phyloP scores from a whole-genome alignment of 2,888 invertebrate species.

The Lacanobia wlatinum region DNA sequence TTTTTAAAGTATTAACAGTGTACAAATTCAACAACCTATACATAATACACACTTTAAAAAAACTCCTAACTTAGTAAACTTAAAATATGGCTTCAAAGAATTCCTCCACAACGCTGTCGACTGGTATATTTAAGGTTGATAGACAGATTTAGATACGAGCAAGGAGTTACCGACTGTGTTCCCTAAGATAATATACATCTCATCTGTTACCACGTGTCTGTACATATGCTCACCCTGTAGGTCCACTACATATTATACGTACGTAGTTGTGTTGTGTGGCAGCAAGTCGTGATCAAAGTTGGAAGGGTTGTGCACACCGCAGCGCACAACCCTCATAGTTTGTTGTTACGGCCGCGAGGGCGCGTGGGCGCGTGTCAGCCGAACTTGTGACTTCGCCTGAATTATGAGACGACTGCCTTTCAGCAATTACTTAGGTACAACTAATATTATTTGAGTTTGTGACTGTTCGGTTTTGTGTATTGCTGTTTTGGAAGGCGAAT shows the following conservation, averaged over 20 bases:
- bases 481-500: not conserved
- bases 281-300: conserved; percentile 65
- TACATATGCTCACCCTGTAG: conserved; percentile 26
- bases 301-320: conserved; percentile 66
- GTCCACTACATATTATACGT: conserved; percentile 1
- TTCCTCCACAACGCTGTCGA: not conserved
- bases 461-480: conserved; percentile 13
- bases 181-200: not conserved
- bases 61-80: too few species aligned
- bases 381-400: conserved; percentile 61
- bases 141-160: too few species aligned
- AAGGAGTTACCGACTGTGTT: too few species aligned
- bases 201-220: not conserved
- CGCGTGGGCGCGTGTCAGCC: conserved; percentile 56
- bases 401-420: conserved; percentile 60
- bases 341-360: conserved; percentile 61
- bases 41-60: too few species aligned
- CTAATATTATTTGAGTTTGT: conserved; percentile 51
- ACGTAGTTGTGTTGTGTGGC: conserved; percentile 22
- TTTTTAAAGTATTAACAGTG: too few species aligned
- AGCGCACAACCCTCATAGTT: conserved; percentile 64
- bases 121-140: not conserved
- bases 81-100: not conserved
- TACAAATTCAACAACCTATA: too few species aligned
- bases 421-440: conserved; percentile 64